Base-by-base conservation (phyloP, 2,113 vertebrate genomes). In the Pardalotus punctatus region DNA sequence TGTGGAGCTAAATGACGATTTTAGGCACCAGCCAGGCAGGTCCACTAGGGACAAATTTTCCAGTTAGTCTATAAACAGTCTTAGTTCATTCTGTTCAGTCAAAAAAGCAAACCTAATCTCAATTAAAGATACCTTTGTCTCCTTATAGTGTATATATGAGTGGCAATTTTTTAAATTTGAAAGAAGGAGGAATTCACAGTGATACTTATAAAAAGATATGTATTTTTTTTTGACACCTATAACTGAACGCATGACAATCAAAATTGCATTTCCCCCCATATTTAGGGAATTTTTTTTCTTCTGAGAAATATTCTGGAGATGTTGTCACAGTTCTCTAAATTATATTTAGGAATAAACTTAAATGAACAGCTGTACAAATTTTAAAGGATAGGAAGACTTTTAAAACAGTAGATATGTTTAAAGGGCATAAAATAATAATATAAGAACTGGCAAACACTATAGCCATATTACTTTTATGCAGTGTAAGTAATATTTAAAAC, bases 161-260 rank as follows among this genome's bases (percentile, higher is more conserved):
- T 18, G 15, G 4, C 5, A 66, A 25, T 23, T 29, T 1, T 25
- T 86, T 25, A 14, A 24, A 47, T 43, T 28, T 54, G 16, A 28
- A 71, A 64, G 8, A 40, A 79, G 87, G 71, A 38, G 6, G 10
- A 85, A 61, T 61, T 53, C 10, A 27, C 4, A 6, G 8, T 31
- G 7, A 45, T 25, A 53, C 6, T 31, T 56, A 35, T 3, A 70
- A 10, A 1, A 35, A 35, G 6, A 47, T 5, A 14, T 35, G 6
- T 29, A 9, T 5, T 4, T 15, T 4, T 15, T 45, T 56, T 64
- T 3, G 17, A 38, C 8, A 35, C 3, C 14, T n/a, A 10, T 31
- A 61, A 53, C 4, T 65, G 33, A 38, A 51, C 0, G 1, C 2
- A 38, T 31, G 0, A 57, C 8, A n/a, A 33, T 13, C 5, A 51